Conservation (phyloP, 2,888 invertebrate genomes). For the Heliconius hortense region DNA sequence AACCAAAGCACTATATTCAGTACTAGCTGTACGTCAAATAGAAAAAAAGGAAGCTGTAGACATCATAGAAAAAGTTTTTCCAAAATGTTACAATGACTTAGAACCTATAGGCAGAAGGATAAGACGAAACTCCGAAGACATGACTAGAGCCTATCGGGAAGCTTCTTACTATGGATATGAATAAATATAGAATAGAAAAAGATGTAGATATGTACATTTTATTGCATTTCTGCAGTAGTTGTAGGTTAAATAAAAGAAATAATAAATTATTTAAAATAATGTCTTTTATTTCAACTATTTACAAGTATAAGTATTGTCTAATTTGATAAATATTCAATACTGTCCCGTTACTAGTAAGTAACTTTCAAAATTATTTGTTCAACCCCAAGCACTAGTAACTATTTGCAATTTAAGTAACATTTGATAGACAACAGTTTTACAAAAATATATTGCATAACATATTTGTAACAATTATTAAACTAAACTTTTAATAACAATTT, state of each 20-base stretch:
- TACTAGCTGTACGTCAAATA: constrained; percentile 90
- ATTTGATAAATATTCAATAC: constrained; percentile 60
- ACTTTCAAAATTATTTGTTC: constrained; percentile 28
- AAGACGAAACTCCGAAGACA: constrained; percentile 88
- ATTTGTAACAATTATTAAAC: no score
- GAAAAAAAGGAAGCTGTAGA: constrained; percentile 86
- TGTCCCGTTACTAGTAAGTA: constrained; percentile 49
- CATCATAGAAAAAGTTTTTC: constrained; percentile 93
- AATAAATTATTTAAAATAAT: constrained; percentile 73
- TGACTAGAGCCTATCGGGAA: constrained; percentile 88
- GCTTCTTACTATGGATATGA: constrained; percentile 91
- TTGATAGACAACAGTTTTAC: neutral
- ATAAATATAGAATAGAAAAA: constrained; percentile 44
- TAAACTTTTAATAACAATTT: no score
- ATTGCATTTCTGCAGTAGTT: constrained; percentile 23
- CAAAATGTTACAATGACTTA: constrained; percentile 94
- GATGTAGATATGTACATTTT: constrained; percentile 38
- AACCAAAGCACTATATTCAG: constrained; percentile 91
- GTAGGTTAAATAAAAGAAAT: constrained; percentile 59
- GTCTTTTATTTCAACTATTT: constrained; percentile 77
- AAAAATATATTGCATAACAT: neutral
- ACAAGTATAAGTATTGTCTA: constrained; percentile 62
- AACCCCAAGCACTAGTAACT: constrained; percentile 42
- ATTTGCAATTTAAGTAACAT: neutral
- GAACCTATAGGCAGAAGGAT: constrained; percentile 94